Evolutionary conservation across 2,888 invertebrate genomes (phyloP), one percentile per base, ranked within the genome.

Genomic region (Molorchus minor): DNA sequence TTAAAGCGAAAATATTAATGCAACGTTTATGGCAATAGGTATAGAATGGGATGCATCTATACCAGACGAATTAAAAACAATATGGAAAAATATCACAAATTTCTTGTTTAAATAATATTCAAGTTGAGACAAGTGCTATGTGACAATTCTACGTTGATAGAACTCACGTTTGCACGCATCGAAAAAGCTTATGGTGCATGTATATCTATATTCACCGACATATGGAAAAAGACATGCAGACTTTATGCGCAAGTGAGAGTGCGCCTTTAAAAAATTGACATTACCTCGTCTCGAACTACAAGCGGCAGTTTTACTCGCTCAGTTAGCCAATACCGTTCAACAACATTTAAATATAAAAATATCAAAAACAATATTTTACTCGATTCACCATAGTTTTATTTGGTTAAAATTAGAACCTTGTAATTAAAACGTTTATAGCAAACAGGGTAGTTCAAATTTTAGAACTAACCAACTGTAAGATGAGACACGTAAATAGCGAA

Each of bases 261-360:
- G 56, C 62, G 13, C 66, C 66, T 5, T 66, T 5, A 66, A 62
- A 47, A 12, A 47, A 7, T 2, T 60, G 3, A 53, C 56, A 3
- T 30, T 64, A 25, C 62, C 67, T 7, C 19, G 60, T 16, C 40
- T 66, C 8, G 65, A 64, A 36, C 25, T 64, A 10, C 33, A 47
- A 29, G 66, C 38, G 2, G 60, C 60, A 4, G 7, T 58, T 8
- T 3, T 64, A 8, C 25, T 44, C 5, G 44, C 65, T 2, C 25
- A 56, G 49, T 45, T 67, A 36, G 17, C 43, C 29, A 15, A 33
- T n/a, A 61, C 55, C 40, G 46, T 62, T 8, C 15, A 10, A 12
- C 43, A 10, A 17, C 47, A 59, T n/a, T 35, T 59, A 8, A 35
- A 53, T 2, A 20, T 56, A 1, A 7, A 19, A 1, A 1, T 45